Evolutionary conservation across 2,888 invertebrate species (phyloP).

Genomic region (Lasioglossum figueresi): DNA sequence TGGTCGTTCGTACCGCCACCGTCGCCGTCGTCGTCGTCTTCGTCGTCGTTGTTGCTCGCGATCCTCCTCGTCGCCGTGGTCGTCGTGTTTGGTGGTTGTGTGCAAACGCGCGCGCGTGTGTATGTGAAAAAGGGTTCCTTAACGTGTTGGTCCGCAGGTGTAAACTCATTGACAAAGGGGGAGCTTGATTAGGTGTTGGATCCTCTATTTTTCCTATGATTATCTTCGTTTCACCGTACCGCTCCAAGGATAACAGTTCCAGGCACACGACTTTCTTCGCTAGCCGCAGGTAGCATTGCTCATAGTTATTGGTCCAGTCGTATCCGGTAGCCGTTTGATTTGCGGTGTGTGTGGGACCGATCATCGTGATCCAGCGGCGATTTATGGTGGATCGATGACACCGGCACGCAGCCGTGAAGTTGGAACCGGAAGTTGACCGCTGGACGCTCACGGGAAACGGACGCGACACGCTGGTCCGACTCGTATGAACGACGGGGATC

Average conservation of each 20-base stretch:
- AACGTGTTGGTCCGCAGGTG: background rate
- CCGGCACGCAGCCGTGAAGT: conserved; percentile 41
- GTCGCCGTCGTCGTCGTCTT: background rate
- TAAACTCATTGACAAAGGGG: background rate
- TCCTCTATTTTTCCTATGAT: background rate
- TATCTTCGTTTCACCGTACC: background rate
- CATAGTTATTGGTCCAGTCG: background rate
- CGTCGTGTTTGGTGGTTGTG: background rate
- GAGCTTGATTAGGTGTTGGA: background rate
- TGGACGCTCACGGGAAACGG: conserved; percentile 25
- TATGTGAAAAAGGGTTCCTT: background rate
- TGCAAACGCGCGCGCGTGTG: background rate
- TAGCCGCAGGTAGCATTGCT: background rate
- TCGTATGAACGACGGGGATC: background rate
- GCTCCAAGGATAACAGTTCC: background rate
- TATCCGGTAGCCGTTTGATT: background rate
- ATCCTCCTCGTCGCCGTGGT: background rate
- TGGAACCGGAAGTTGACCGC: conserved; percentile 43
- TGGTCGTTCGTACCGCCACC: background rate
- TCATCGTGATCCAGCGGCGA: conserved; percentile 34
- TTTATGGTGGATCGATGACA: conserved; percentile 47
- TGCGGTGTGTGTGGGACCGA: background rate
- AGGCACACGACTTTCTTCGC: background rate
- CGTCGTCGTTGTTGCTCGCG: conserved; percentile 1
- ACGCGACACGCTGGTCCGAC: conserved; percentile 25